phyloP scores from a whole-genome alignment of 1,140 invertebrate species.

The Trissolcus basalis region DNA sequence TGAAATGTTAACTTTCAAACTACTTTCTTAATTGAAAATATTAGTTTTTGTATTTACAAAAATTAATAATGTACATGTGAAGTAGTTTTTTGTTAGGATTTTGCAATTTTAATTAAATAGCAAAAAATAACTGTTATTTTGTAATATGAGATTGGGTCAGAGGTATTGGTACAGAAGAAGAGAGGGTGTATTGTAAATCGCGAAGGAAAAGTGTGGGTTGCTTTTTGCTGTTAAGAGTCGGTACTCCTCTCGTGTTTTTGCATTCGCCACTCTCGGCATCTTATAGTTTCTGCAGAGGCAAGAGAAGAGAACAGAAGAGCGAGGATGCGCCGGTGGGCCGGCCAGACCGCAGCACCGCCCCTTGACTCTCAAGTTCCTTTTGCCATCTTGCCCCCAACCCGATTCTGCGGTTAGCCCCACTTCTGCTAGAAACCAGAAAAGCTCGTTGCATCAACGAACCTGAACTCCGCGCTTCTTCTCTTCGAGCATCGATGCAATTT shows the following conservation, averaged over 20 bases:
- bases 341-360: conserved; percentile 72
- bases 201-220: conserved; percentile 2
- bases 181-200: conserved; percentile 20
- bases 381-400: conserved; percentile 71
- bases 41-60: too few relatives aligned
- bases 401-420: conserved; percentile 73
- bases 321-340: conserved; percentile 72
- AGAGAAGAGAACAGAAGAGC: conserved; percentile 59
- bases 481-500: conserved; percentile 39
- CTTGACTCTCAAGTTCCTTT: conserved; percentile 72
- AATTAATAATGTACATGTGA: too few relatives aligned
- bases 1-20: too few relatives aligned
- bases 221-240: conserved; percentile 29
- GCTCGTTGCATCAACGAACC: conserved; percentile 63
- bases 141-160: too few relatives aligned
- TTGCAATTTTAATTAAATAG: too few relatives aligned
- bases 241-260: conserved; percentile 57
- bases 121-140: too few relatives aligned
- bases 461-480: conserved; percentile 47
- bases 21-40: too few relatives aligned
- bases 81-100: too few relatives aligned
- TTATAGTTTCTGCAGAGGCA: conserved; percentile 40
- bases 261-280: conserved; percentile 47
- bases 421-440: conserved; percentile 69
- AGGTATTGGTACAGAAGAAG: too few relatives aligned